Conservation (phyloP, 2,113 vertebrate genomes). For the Lophura nycthemera region DNA sequence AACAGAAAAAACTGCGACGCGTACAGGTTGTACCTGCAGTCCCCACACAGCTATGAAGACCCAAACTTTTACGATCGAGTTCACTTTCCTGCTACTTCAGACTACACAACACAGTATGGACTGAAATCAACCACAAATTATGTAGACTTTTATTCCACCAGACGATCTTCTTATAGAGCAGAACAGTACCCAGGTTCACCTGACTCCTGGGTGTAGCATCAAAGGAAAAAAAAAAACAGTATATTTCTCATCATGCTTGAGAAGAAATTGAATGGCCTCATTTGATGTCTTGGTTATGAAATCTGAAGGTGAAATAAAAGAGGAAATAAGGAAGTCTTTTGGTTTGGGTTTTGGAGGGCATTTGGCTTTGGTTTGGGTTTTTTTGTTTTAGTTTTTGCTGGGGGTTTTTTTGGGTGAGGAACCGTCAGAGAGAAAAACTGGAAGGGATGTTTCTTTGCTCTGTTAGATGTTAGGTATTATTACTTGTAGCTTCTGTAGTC, state of each 20-base stretch:
- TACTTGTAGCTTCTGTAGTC: conserved; percentile 86
- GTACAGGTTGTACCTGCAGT: conserved; percentile 92
- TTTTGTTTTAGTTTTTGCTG: not conserved
- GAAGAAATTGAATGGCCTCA: conserved; percentile 68
- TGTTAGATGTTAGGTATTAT: conserved; percentile 88
- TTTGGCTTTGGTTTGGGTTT: not conserved
- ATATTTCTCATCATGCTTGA: conserved; percentile 68
- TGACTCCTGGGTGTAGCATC: conserved; percentile 94
- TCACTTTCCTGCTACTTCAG: conserved; percentile 86
- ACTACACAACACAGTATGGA: conserved; percentile 89
- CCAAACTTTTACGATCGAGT: conserved; percentile 91
- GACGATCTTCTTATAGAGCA: conserved; percentile 90
- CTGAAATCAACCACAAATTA: conserved; percentile 95
- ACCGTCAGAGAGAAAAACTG: conserved; percentile 72
- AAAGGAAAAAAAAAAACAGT: conserved; percentile 40
- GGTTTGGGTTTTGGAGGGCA: not conserved
- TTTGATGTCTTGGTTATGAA: conserved; percentile 76
- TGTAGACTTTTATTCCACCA: conserved; percentile 97
- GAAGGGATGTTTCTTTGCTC: conserved; percentile 74
- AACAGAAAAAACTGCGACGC: conserved; percentile 91
- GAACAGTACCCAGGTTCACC: conserved; percentile 97
- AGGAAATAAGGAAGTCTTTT: conserved; percentile 81
- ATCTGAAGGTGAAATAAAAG: conserved; percentile 86
- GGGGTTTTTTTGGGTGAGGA: conserved; percentile 47
- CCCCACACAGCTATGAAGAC: conserved; percentile 93